Evolutionary conservation across 1,140 invertebrate species (phyloP), one percentile per base, ranked within the genome.

Genomic region (Cyrtorhinus lividipennis): DNA sequence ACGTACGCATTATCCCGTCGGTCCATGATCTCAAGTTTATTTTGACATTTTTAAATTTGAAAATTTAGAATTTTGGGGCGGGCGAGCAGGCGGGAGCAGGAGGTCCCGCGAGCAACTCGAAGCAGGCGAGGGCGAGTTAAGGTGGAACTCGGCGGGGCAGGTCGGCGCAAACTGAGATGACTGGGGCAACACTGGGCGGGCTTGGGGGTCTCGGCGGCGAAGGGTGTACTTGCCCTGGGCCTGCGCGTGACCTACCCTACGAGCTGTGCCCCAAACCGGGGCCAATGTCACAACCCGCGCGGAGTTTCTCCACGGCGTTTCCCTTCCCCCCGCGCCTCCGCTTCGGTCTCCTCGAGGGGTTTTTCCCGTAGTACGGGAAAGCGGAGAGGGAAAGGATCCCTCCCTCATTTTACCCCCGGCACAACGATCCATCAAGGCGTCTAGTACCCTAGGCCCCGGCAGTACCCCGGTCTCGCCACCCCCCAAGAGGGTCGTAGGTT

Each of bases 171-270:
- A 2, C 30, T 38, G 30, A 5, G 48, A 20, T 53, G 58, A 59
- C 58, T 59, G 58, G 58, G 58, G 24, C 27, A 59, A 59, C 58
- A 59, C 58, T 59, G 58, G 27, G 58, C n/a, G 13, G 58, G 58
- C n/a, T 59, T 53, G 48, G 12, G 48, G 20, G 48, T 13, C 10
- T 53, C 48, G 20, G 48, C 12, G 48, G 10, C 48, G 48, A 53
- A 20, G 48, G 46, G 61, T 20, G n/a, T n/a, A n/a, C n/a, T n/a
- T n/a, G n/a, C n/a, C 13, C 24, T 22, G 61, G n/a, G 61, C 45
- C 24, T 62, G 61, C 61, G 61, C 61, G 38, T 44, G 45, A 45
- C 60, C 60, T 61, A 61, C 60, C 45, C 61, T 48, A 62, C 61
- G 27, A 12, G 8, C 38, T 44, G 48, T 13, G 48, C 18, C 58